These are phyloP conservation scores for Danio albolineatus DNA, from an alignment of 2,797 vertebrate species.

Conservation along the genomic window DNA sequence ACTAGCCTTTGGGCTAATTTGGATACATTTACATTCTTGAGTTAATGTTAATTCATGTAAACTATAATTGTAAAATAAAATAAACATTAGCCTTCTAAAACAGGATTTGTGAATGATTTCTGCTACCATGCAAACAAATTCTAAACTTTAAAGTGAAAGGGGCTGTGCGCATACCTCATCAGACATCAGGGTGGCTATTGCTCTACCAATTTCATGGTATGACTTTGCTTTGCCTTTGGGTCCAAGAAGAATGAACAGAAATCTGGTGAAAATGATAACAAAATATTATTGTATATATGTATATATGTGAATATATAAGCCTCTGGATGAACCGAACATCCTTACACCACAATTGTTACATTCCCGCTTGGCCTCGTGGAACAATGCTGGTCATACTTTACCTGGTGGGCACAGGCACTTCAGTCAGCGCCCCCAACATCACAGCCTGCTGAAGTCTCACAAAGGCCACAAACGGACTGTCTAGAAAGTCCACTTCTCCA, in stretches of 20 bases:
- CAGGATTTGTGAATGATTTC: too few relatives aligned
- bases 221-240: constrained; percentile 98
- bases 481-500: constrained; percentile 96
- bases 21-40: too few relatives aligned
- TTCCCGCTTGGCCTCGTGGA: not conserved
- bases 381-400: constrained; percentile 69
- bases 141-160: too few relatives aligned
- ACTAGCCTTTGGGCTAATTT: too few relatives aligned
- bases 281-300: too few relatives aligned
- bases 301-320: not conserved
- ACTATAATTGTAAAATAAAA: too few relatives aligned
- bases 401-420: constrained; percentile 98
- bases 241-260: constrained; percentile 96
- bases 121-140: too few relatives aligned
- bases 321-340: not conserved
- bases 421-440: constrained; percentile 95
- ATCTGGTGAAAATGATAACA: constrained; percentile 75
- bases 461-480: constrained; percentile 93
- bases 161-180: constrained; percentile 86
- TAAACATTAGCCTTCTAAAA: too few relatives aligned
- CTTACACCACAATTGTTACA: not conserved
- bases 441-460: constrained; percentile 95
- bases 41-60: too few relatives aligned
- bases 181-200: constrained; percentile 97
- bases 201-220: constrained; percentile 97